phyloP scores from a whole-genome alignment of 2,888 invertebrate genomes.

The Colletes collaris region DNA sequence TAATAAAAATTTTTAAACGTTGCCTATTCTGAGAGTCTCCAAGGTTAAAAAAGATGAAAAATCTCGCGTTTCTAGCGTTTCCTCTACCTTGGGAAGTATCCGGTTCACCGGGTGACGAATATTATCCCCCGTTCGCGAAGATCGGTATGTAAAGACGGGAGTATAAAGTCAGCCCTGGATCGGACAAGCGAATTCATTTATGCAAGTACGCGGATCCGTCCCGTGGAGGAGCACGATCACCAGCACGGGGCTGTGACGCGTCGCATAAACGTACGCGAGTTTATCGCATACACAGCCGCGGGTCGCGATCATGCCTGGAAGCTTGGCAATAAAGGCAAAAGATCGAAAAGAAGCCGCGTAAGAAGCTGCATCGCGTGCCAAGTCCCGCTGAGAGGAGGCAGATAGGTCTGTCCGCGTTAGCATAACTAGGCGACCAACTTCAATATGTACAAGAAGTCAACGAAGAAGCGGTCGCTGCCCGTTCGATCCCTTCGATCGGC shows the following conservation, averaged over 20 bases:
- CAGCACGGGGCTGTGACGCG: slow-evolving; percentile 30
- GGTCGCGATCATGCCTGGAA: slow-evolving; percentile 41
- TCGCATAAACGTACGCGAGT: slow-evolving; percentile 35
- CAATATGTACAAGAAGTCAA: slow-evolving; percentile 35
- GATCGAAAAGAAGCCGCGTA: slow-evolving; percentile 62
- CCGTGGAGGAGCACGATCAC: slow-evolving; percentile 39
- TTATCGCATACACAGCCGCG: slow-evolving; percentile 49
- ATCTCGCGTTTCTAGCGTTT: no score
- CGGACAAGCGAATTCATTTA: slow-evolving; percentile 55
- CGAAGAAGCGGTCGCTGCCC: slow-evolving; percentile 61
- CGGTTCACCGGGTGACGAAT: slow-evolving; percentile 38
- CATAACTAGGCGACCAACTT: slow-evolving; percentile 70
- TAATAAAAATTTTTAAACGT: no score
- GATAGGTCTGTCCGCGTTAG: slow-evolving; percentile 64
- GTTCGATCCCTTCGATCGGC: slow-evolving; percentile 53
- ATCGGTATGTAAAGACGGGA: slow-evolving; percentile 54
- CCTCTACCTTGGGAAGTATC: slow-evolving; percentile 4
- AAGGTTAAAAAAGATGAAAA: no score
- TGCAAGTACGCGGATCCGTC: slow-evolving; percentile 51
- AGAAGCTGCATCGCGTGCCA: slow-evolving; percentile 69
- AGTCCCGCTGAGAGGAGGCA: slow-evolving; percentile 67
- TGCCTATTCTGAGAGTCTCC: no score
- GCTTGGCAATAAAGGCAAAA: slow-evolving; percentile 62
- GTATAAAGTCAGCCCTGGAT: slow-evolving; percentile 43
- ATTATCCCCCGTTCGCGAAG: slow-evolving; percentile 29